Conservation (phyloP, 2,888 invertebrate species). For the Syritta pipiens region DNA sequence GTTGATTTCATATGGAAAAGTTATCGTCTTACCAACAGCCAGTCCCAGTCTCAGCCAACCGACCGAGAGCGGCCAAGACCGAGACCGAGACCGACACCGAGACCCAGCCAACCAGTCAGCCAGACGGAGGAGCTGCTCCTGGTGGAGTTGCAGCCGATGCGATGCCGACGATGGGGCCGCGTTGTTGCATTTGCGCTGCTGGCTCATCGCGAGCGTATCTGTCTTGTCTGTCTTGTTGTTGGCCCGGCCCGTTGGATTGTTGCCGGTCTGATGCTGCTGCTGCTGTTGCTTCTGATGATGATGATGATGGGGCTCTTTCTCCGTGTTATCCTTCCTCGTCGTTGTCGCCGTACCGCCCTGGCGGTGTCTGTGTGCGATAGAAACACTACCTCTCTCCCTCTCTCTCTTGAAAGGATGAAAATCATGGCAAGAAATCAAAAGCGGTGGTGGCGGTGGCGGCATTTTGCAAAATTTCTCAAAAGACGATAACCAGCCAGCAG, state of each 20-base stretch:
- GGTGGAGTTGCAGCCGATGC: conserved; percentile 14
- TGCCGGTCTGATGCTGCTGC: conserved; percentile 52
- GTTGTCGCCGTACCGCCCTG: background rate
- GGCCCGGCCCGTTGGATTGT: conserved; percentile 35
- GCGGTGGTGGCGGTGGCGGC: conserved; percentile 39
- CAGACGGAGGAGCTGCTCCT: conserved; percentile 35
- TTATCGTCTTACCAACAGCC: conserved; percentile 71
- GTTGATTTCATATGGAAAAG: conserved; percentile 73
- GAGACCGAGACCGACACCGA: too few relatives aligned
- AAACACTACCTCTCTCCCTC: background rate
- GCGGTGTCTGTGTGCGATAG: background rate
- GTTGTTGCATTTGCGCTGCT: conserved; percentile 56
- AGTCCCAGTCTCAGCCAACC: conserved; percentile 45
- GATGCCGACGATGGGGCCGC: conserved; percentile 31
- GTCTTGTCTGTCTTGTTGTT: conserved; percentile 48
- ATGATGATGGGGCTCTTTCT: conserved; percentile 17
- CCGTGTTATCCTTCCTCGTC: background rate
- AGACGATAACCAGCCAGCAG: conserved; percentile 28
- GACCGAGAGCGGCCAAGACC: conserved; percentile 34
- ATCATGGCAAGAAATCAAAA: conserved; percentile 47
- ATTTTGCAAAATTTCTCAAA: conserved; percentile 41
- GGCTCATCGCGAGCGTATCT: conserved; percentile 56
- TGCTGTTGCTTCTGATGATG: conserved; percentile 9
- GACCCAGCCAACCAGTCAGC: conserved; percentile 19
- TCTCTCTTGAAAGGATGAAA: conserved; percentile 24